These are phyloP conservation scores for Linnaemya tessellans DNA, from an alignment of 2,888 invertebrate genomes.

Conservation along the genomic window DNA sequence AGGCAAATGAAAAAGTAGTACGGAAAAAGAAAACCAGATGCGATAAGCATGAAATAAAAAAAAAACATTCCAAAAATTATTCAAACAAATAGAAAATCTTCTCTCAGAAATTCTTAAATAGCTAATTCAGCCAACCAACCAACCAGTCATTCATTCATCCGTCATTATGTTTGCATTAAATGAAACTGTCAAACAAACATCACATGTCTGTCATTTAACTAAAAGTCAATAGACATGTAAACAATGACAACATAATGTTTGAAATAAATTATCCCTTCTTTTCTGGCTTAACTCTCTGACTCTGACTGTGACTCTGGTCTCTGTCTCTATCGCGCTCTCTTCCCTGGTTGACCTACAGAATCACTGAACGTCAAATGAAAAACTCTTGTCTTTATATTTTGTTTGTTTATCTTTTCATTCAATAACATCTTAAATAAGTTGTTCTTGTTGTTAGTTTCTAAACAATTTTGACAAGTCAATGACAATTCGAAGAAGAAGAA, in stretches of 20 bases:
- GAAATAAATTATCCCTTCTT: slow-evolving; percentile 65
- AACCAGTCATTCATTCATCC: slow-evolving; percentile 8
- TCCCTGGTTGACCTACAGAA: not conserved
- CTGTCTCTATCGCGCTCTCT: not conserved
- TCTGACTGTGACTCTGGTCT: not conserved
- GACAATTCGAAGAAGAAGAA: slow-evolving; percentile 67
- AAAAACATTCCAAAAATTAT: not conserved
- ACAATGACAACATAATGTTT: slow-evolving; percentile 64
- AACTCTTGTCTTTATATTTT: not conserved
- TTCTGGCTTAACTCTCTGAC: not conserved
- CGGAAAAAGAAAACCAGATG: not conserved
- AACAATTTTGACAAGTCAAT: slow-evolving; percentile 70
- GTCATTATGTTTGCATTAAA: slow-evolving; percentile 51
- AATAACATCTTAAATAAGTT: slow-evolving; percentile 25
- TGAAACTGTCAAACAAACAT: slow-evolving; percentile 59
- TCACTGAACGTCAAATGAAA: slow-evolving; percentile 16
- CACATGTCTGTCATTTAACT: slow-evolving; percentile 56
- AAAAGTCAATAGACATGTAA: slow-evolving; percentile 56
- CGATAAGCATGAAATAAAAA: not conserved
- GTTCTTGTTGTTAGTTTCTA: slow-evolving; percentile 36
- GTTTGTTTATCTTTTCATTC: not conserved
- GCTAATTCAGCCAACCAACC: not conserved
- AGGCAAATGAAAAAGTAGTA: not conserved
- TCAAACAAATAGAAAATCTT: not conserved
- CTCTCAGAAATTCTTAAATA: slow-evolving; percentile 24